Base-by-base conservation (phyloP, 2,888 invertebrate genomes). In the Tetragnatha montana region DNA sequence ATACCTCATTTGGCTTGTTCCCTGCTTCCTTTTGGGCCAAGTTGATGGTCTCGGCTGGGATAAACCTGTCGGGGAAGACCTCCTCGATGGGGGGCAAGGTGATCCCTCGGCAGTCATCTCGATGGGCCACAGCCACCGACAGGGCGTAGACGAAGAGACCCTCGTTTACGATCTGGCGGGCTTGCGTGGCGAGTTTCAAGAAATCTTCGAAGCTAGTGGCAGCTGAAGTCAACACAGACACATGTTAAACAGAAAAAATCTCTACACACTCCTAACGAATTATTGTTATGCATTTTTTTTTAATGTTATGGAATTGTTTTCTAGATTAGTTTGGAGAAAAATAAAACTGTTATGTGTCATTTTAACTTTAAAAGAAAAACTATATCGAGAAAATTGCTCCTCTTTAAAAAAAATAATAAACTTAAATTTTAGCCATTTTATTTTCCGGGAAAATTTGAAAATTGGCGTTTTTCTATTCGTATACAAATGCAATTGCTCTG, bases 41-140 rank as follows among this genome's bases (percentile, higher is more conserved):
- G 0, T 95, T 94, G 93, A 97, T 96, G 2, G 96, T 95, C 70
- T 95, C 95, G 12, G 96, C 95, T 92, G 97, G 96, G 92, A 97
- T 94, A 93, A 96, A 97, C 93, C 96, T 96, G 92, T 96, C 96
- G 0, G 97, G 98, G 93, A 97, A 97, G 0, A 95, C 94, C 93
- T 97, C 96, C 70, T 95, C 95, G 91, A 97, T 95, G 0, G 96
- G 95, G 0, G 97, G 97, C 76, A 96, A 93, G 80, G 95, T 94
- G 22, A 97, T 92, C 78, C 96, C 95, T 92, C 95, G 95, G 1
- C 96, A 96, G 93, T 97, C 96, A 0, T 93, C 93, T 10, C 96
- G 95, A 94, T 97, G 96, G 92, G 96, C 94, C 47, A 97, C 93
- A 0, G 96, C 96, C 10, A 97, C 96, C 0, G 96, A 96, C 71